A percentile compares a stretch with the other conserved stretches of the same genome.
phyloP scores from a whole-genome alignment of 2,113 vertebrate species.

The Platichthys flesus region DNA sequence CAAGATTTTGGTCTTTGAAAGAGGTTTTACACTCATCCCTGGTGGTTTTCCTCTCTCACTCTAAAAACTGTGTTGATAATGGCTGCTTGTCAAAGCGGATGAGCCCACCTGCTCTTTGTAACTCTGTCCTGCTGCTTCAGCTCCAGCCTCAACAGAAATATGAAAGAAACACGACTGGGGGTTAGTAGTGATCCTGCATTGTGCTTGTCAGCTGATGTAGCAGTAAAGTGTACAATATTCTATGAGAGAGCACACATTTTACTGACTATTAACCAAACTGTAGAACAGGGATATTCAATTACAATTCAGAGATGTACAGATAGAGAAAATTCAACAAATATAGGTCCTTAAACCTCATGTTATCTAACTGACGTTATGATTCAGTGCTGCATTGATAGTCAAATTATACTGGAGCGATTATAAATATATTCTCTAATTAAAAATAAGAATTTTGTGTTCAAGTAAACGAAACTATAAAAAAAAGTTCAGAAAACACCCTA shows the following conservation, averaged over 20 bases:
- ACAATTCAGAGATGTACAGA: too few relatives aligned
- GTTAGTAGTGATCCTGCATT: constrained; percentile 28
- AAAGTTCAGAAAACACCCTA: too few relatives aligned
- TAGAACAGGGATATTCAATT: too few relatives aligned
- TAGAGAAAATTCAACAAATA: too few relatives aligned
- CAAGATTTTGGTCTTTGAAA: constrained; percentile 77
- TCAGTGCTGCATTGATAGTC: too few relatives aligned
- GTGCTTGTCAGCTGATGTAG: constrained; percentile 28
- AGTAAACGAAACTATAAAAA: background rate
- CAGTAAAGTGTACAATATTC: constrained; percentile 26
- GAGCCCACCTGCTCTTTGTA: constrained; percentile 69
- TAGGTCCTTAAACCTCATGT: too few relatives aligned
- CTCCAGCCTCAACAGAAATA: constrained; percentile 55
- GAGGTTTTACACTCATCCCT: constrained; percentile 77
- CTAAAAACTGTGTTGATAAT: constrained; percentile 77
- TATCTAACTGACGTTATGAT: too few relatives aligned
- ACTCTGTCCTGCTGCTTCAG: constrained; percentile 63
- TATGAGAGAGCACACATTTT: background rate
- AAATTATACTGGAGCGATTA: background rate
- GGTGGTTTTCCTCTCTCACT: constrained; percentile 68
- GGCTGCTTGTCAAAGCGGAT: constrained; percentile 74
- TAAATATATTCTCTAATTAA: background rate
- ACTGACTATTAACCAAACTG: background rate
- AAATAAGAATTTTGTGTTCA: background rate
- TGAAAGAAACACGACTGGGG: constrained; percentile 43